Evolutionary conservation across 2,888 invertebrate genomes (phyloP), one percentile per base, ranked within the genome.

Genomic region (Trissolcus brochymenae): DNA sequence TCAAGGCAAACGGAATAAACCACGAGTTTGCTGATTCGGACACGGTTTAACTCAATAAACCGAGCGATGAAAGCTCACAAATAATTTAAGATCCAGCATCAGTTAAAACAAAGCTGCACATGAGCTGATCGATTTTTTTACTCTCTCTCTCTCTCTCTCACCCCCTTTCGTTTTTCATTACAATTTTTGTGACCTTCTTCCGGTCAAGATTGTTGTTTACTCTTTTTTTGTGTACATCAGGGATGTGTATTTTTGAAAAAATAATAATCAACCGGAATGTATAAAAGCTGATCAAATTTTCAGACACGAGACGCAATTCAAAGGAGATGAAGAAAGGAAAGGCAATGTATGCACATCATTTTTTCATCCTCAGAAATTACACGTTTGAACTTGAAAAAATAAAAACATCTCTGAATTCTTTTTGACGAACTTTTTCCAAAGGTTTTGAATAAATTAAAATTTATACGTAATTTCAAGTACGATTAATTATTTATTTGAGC

Each of bases 1-100:
- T 81, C 81, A 79, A 76, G 72, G 71, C 65, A 65, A 64, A 60
- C 70, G 64, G 64, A 74, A 74, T 74, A 74, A 74, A 74, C 51
- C 62, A 57, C 64, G 57, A 51, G 50, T 64, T 67, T 67, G 55
- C 56, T 21, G 43, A 29, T 76, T 76, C 81, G 68, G 74, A 56
- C 35, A 35, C 35, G 68, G 74, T 67, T 76, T 65, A 77, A 77
- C 75, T 74, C 76, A 79, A 79, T 79, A 76, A 77, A 79, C 73
- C 71, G 64, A 67, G 71, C 79, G 71, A 53, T 67, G 67, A 74
- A 68, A 75, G 68, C 75, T 53, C 56, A 51, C 68, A 79, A 81
- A 81, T 81, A 78, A 80, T 76, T 79, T 65, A 62, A 71, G 67
- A 65, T 62, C 57, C 43, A 17, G 19, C 73, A 35, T 35, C 35